Percentiles rank a stretch among this genome's conserved stretches.
These are phyloP conservation scores for Alsophila aescularia DNA, from an alignment of 2,888 invertebrate species.

Conservation along the genomic window DNA sequence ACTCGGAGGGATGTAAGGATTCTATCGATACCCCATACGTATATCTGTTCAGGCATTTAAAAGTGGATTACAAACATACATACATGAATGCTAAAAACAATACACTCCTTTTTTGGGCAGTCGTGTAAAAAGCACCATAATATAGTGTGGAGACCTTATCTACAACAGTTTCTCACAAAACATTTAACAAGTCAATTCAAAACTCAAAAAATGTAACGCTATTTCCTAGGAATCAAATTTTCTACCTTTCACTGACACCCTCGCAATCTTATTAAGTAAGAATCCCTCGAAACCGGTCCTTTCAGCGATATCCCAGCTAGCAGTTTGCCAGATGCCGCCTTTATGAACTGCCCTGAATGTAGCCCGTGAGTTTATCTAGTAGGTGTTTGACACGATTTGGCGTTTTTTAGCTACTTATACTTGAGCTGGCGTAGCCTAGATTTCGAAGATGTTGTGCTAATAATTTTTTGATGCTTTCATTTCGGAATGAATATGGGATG, in stretches of 20 bases:
- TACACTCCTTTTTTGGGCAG: no score
- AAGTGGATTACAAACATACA: no score
- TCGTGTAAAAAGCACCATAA: no score
- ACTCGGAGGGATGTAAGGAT: no score
- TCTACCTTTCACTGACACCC: background rate
- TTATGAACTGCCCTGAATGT: constrained; percentile 33
- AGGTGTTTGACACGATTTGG: constrained; percentile 36
- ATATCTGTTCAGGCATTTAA: no score
- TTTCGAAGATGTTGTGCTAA: background rate
- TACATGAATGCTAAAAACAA: no score
- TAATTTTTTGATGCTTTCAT: background rate
- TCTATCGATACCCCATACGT: no score
- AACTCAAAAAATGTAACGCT: no score
- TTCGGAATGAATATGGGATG: background rate
- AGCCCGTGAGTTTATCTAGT: constrained; percentile 37
- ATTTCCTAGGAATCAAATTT: background rate
- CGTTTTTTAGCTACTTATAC: constrained; percentile 19
- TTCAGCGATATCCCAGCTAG: constrained; percentile 20
- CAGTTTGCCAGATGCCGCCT: constrained; percentile 29
- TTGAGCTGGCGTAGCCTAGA: constrained; percentile 21
- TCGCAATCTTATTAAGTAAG: constrained; percentile 20
- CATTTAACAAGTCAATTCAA: no score
- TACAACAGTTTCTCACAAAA: no score
- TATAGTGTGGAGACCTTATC: no score
- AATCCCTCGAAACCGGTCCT: constrained; percentile 14